phyloP scores from a whole-genome alignment of 2,888 invertebrate genomes.

The Morpho deidamia region DNA sequence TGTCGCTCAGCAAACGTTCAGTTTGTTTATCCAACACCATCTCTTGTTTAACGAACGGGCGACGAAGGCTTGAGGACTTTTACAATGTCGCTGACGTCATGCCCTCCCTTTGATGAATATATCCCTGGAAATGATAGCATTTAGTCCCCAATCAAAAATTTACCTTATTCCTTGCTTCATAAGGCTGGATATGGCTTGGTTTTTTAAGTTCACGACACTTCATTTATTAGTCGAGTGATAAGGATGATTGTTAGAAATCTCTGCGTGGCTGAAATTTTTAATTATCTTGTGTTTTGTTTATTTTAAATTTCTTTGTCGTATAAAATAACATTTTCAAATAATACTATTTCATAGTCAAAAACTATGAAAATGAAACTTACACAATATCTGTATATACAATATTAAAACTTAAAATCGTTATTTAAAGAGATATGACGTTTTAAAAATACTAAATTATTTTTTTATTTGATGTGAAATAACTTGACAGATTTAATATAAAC shows the following conservation, averaged over 20 bases:
- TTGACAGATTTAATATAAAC: too few species aligned
- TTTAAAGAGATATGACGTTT: too few species aligned
- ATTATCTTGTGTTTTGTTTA: background rate
- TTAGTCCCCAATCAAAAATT: background rate
- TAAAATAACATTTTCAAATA: too few species aligned
- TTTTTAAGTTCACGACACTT: background rate
- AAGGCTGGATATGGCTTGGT: background rate
- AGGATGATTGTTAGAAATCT: constrained; percentile 4
- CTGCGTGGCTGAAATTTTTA: constrained; percentile 8
- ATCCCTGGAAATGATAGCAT: background rate
- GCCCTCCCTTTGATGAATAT: constrained; percentile 13
- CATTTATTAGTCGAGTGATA: constrained; percentile 11
- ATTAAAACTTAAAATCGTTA: too few species aligned
- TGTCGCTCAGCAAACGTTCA: background rate
- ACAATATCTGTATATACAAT: too few species aligned
- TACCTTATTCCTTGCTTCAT: background rate
- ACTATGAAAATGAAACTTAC: too few species aligned
- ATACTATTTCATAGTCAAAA: too few species aligned
- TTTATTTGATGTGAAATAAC: too few species aligned
- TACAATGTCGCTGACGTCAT: constrained; percentile 18
- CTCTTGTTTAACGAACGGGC: constrained; percentile 17
- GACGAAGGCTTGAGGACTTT: constrained; percentile 9
- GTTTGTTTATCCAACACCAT: constrained; percentile 6
- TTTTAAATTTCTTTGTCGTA: too few species aligned
- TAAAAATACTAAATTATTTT: too few species aligned